Base-by-base conservation (phyloP, 2,113 vertebrate genomes). In the Cephalopterus ornatus region DNA sequence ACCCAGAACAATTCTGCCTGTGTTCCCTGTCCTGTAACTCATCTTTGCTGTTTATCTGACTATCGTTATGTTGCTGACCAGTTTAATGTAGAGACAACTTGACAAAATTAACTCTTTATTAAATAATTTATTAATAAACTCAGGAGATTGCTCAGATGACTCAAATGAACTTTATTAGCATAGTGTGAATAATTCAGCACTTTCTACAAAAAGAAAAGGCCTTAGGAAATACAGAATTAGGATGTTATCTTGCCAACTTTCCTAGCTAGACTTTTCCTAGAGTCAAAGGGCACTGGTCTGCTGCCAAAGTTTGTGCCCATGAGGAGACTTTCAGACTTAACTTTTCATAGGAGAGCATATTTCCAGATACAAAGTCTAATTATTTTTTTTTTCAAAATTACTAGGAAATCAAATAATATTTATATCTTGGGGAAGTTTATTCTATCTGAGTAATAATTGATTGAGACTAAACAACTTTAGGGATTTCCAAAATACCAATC, bases 121-220 rank as follows among this genome's bases (percentile, higher is more conserved):
- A 91, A 95, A 92, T 85, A 91, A 91, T 91, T 86, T 87, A 95
- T 93, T 93, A 87, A 89, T 78, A 91, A 96, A 71, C 47, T 89
- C 80, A 37, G 33, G 35, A 93, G 80, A 67, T 17, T 71, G 52
- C 32, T 93, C 42, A 72, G 76, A 89, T 89, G 55, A 89, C 65
- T 84, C 68, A 95, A 81, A 92, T 92, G 72, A 96, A 87, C 76
- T 89, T 96, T 81, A 92, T 95, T 91, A 75, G 68, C 65, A 91
- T 91, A 89, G 6, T 37, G 44, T 95, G 56, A 96, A 96, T 95
- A 95, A 96, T 95, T 92, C 76, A 95, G 3, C 41, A n/a, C 18
- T 67, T 70, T 62, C 65, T 63, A 78, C 37, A 84, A 47, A 84
- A 63, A 63, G 30, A 80, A 93, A 80, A 80, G 11, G 37, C 91